These are phyloP conservation scores for Ciconia stormi DNA, from an alignment of 2,113 vertebrate genomes.

Conservation along the genomic window DNA sequence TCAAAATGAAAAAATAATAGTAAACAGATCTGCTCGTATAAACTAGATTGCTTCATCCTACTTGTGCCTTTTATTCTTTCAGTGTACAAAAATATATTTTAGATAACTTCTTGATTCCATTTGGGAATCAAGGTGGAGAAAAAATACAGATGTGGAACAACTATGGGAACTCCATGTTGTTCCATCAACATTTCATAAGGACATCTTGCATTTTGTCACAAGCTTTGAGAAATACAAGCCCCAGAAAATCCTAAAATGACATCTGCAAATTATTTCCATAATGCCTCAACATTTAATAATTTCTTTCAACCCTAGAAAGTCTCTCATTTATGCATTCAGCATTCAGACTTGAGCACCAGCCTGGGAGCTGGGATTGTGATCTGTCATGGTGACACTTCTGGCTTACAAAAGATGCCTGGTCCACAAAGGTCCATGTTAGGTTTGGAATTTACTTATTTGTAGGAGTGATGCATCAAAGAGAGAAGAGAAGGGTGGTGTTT, in stretches of 20 bases:
- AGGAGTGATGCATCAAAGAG: background rate
- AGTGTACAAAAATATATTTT: background rate
- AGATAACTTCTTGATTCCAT: background rate
- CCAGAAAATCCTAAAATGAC: background rate
- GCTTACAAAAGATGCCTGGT: background rate
- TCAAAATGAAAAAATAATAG: background rate
- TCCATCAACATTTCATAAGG: background rate
- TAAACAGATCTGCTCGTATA: background rate
- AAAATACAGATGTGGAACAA: background rate
- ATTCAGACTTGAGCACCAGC: background rate
- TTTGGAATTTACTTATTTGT: background rate
- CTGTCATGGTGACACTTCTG: conserved; percentile 13
- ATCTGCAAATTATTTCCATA: background rate
- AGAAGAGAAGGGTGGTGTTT: background rate
- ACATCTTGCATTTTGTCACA: background rate
- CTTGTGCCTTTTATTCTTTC: background rate
- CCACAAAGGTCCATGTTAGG: background rate
- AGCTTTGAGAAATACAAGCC: background rate
- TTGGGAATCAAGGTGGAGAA: background rate
- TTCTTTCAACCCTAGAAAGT: background rate
- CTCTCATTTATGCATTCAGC: background rate
- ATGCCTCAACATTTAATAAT: background rate
- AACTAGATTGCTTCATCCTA: background rate
- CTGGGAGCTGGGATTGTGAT: background rate
- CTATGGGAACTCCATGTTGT: background rate